A percentile compares a stretch with the other conserved stretches of the same genome.
Conservation (phyloP, 1,140 invertebrate genomes). For the Sarcophaga peregrina region DNA sequence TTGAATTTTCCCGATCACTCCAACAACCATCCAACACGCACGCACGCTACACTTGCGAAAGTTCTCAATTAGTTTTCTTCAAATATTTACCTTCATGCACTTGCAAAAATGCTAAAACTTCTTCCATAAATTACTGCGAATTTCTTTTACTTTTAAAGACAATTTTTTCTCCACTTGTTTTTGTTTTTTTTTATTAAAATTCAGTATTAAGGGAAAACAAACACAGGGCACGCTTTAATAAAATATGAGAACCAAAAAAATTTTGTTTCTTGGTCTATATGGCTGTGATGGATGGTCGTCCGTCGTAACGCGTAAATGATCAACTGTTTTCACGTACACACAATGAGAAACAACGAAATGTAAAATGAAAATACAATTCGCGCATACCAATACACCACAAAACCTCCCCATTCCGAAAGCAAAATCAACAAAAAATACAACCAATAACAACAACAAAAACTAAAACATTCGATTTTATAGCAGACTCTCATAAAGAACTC, state of each 20-base stretch:
- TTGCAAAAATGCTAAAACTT: constrained; percentile 12
- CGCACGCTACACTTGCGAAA: background rate
- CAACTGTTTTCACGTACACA: constrained; percentile 41
- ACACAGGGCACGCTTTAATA: constrained; percentile 22
- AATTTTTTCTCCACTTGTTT: too few relatives aligned
- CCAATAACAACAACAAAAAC: background rate
- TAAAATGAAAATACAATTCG: constrained; percentile 25
- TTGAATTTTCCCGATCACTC: background rate
- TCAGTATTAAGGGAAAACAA: background rate
- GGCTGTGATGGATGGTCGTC: constrained; percentile 14
- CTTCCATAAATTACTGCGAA: background rate
- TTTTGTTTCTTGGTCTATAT: constrained; percentile 11
- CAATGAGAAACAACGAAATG: constrained; percentile 17
- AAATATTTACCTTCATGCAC: background rate
- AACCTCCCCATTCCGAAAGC: constrained; percentile 7
- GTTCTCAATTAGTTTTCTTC: background rate
- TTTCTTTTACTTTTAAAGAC: constrained; percentile 30
- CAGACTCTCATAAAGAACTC: background rate
- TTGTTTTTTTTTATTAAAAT: background rate
- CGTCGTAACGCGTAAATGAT: constrained; percentile 30
- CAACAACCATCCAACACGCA: background rate
- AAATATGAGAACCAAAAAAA: background rate
- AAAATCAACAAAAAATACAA: background rate
- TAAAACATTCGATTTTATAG: background rate
- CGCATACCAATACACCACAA: constrained; percentile 20